Evolutionary conservation across 1,140 invertebrate genomes (phyloP).

Genomic region (Chironomus striatipennis): DNA sequence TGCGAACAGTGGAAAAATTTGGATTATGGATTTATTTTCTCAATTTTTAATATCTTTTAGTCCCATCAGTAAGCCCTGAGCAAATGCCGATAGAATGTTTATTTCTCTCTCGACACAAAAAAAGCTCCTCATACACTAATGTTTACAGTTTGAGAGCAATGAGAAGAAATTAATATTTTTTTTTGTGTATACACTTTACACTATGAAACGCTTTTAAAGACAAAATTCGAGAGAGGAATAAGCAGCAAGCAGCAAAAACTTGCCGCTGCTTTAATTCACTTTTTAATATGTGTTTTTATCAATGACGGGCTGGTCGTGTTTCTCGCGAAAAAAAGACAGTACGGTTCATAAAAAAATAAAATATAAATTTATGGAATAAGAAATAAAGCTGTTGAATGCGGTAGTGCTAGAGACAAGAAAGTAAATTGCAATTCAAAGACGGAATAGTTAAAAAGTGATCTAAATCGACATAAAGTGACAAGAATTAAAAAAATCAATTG

Average conservation of each 20-base stretch:
- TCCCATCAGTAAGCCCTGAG: too few relatives aligned
- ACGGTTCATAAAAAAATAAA: not conserved
- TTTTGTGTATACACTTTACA: too few relatives aligned
- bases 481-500: too few relatives aligned
- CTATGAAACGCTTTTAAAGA: not conserved
- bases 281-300: constrained; percentile 16
- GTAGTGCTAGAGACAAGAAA: not conserved
- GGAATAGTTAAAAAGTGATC: too few relatives aligned
- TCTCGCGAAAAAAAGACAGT: not conserved
- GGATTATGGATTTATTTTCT: too few relatives aligned
- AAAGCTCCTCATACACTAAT: not conserved
- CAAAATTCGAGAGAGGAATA: not conserved
- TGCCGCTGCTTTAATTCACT: not conserved
- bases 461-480: too few relatives aligned
- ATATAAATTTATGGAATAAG: not conserved
- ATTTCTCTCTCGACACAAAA: not conserved
- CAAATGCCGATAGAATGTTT: not conserved
- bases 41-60: too few relatives aligned
- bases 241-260: not conserved
- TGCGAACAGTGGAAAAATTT: too few relatives aligned
- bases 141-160: not conserved
- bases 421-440: too few relatives aligned
- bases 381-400: not conserved
- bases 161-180: not conserved
- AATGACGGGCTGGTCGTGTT: not conserved